phyloP scores from a whole-genome alignment of 2,797 vertebrate genomes.

The Adelosebastes latens region DNA sequence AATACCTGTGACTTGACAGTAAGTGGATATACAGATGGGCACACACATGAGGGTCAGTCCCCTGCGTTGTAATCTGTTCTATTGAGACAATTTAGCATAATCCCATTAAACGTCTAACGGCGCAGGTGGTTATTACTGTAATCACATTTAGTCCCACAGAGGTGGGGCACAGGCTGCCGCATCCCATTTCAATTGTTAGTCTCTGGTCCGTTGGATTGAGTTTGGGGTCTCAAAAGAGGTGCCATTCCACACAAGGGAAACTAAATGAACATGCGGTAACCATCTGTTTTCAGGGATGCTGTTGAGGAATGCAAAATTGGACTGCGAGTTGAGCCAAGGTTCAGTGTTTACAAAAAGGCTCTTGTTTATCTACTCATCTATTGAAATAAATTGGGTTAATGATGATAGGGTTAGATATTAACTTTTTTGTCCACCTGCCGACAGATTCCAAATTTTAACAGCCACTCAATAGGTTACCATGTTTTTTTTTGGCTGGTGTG shows the following conservation, averaged over 20 bases:
- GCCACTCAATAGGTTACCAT: too few species aligned
- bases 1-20: not conserved
- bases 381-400: not conserved
- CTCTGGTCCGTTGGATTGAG: constrained; percentile 4
- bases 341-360: not conserved
- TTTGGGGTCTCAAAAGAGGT: constrained; percentile 19
- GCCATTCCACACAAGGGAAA: constrained; percentile 14
- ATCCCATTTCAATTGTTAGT: constrained; percentile 28
- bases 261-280: constrained; percentile 31
- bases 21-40: constrained; percentile 14
- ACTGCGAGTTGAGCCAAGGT: not conserved
- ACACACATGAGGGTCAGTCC: constrained; percentile 8
- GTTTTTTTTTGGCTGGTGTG: too few species aligned
- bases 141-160: constrained; percentile 59
- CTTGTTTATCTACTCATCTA: not conserved
- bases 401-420: too few species aligned
- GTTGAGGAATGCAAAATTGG: constrained; percentile 28
- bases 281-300: constrained; percentile 35
- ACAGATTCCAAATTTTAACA: too few species aligned
- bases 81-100: constrained; percentile 60
- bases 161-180: constrained; percentile 4
- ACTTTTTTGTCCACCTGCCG: too few species aligned
- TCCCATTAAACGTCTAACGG: constrained; percentile 52
- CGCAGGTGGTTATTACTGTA: constrained; percentile 58
- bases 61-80: constrained; percentile 47